phyloP scores from a whole-genome alignment of 2,113 vertebrate species.

The Chloroceryle aenea region DNA sequence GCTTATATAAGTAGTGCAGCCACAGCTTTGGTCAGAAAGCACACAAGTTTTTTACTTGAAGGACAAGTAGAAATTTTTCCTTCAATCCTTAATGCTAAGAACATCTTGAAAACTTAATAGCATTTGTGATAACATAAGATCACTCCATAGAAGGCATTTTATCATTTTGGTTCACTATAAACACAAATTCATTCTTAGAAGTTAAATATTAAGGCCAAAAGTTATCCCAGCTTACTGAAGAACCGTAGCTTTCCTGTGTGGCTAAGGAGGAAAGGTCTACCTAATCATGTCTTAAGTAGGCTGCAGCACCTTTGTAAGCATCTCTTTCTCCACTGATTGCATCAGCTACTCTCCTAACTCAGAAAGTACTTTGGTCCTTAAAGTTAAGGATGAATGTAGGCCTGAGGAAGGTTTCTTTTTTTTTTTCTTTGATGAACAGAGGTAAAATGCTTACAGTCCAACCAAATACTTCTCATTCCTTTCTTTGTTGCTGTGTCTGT shows the following conservation, averaged over 20 bases:
- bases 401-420: not conserved
- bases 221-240: not conserved
- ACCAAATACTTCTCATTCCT: constrained; percentile 25
- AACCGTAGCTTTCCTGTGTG: not conserved
- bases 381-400: not conserved
- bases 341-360: not conserved
- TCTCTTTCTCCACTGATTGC: not conserved
- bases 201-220: not conserved
- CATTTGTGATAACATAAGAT: not conserved
- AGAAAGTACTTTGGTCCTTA: not conserved
- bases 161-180: not conserved
- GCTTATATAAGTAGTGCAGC: not conserved
- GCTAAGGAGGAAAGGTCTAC: not conserved
- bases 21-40: not conserved
- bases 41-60: not conserved
- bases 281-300: not conserved
- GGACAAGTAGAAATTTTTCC: not conserved
- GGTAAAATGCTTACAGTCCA: not conserved
- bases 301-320: not conserved
- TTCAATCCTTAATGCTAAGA: not conserved
- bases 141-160: not conserved
- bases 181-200: not conserved
- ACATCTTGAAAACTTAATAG: constrained; percentile 14
- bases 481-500: constrained; percentile 16
- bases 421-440: not conserved